Percentiles rank a stretch among this genome's conserved stretches.
Evolutionary conservation across 2,888 invertebrate genomes (phyloP).

Genomic region (Microctonus brassicae): DNA sequence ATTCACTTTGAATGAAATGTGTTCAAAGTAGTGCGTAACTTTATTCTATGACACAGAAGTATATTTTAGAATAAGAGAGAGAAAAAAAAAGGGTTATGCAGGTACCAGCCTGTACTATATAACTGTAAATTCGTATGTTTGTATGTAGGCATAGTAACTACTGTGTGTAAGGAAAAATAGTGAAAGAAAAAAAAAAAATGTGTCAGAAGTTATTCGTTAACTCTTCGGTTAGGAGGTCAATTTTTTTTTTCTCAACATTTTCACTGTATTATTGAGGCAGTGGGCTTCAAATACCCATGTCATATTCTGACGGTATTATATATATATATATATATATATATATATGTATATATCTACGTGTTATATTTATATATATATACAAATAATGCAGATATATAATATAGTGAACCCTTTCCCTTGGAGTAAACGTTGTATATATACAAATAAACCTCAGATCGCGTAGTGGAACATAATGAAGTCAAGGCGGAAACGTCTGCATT

Average conservation of each 20-base stretch:
- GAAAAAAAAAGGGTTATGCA: not conserved
- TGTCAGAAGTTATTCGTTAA: constrained; percentile 48
- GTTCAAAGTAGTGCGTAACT: no score
- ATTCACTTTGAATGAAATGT: no score
- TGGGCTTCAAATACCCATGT: constrained; percentile 36
- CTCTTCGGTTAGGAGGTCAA: constrained; percentile 55
- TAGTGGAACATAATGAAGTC: constrained; percentile 26
- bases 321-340: not conserved
- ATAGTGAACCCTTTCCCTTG: constrained; percentile 33
- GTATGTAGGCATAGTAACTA: no score
- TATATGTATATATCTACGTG: no score
- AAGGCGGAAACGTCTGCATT: not conserved
- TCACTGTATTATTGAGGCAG: constrained; percentile 6
- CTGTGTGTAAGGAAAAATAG: not conserved
- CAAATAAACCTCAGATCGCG: constrained; percentile 38
- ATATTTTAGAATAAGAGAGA: no score
- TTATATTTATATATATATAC: no score
- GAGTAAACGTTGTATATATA: not conserved
- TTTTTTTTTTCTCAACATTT: constrained; percentile 45
- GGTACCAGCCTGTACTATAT: not conserved
- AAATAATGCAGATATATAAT: constrained; percentile 29
- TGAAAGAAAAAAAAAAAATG: constrained; percentile 41
- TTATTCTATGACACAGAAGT: no score
- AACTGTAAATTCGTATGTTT: not conserved
- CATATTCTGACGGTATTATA: constrained; percentile 41